Base-by-base conservation (phyloP, 2,113 vertebrate genomes). In the Polyodon spathula region DNA sequence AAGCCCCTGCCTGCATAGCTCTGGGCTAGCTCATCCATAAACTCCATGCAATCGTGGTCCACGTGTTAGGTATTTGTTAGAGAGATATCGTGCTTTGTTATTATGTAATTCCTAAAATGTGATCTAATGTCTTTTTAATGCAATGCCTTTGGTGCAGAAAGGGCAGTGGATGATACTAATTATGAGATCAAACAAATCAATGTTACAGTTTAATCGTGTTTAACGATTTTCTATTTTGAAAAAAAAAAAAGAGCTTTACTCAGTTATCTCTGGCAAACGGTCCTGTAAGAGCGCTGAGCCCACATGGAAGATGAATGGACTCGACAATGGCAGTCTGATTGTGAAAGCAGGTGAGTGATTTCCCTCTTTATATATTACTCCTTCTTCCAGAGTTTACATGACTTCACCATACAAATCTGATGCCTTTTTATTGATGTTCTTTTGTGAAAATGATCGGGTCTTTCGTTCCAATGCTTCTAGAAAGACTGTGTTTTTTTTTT, bases 321-420 rank as follows among this genome's bases (percentile, higher is more conserved):
- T 64, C 50, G 62, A 64, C 57, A 42, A 64, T 60, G 46, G 66
- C 64, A 63, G 68, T 77, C 77, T 74, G 68, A 69, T 61, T 63
- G 68, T 66, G 59, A 62, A 63, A 59, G 63, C 58, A 58, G 14
- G 15, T 61, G 64, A 77, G 68, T 67, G 66, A 74, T 76, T 68
- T 54, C 54, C 64, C 65, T 66, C 67, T 51, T 67, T 60, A 62
- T 65, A 40, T 52, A 56, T 42, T 40, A 58, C 62, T 52, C 62
- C 68, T 64, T 65, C 54, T 70, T 69, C 56, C 62, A n/a, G 54
- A 66, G 65, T 66, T 68, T 51, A 67, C 40, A 48, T 48, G 69
- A 40, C 51, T 54, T 68, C 67, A 70, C 74, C 63, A 65, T 67
- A 41, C n/a, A n/a, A n/a, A n/a, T n/a, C n/a, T n/a, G n/a, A n/a